Evolutionary conservation across 2,797 vertebrate species (phyloP).

Genomic region (Crenichthys baileyi): DNA sequence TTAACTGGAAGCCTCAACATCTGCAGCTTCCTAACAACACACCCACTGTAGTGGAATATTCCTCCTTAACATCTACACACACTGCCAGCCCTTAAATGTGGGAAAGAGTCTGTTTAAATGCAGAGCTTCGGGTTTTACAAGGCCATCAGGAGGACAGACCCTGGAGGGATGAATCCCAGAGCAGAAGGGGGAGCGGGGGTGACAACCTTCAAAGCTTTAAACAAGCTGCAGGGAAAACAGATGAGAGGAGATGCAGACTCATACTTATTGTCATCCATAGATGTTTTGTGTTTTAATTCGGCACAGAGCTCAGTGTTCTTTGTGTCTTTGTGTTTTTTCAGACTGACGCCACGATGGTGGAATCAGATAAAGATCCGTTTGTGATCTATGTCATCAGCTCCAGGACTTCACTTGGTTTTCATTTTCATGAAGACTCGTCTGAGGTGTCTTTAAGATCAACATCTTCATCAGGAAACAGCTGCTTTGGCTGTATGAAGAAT

Average conservation of each 20-base stretch:
- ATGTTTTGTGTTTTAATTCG: background rate
- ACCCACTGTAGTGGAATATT: background rate
- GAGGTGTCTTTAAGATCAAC: background rate
- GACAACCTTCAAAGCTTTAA: slow-evolving; percentile 16
- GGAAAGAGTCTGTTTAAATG: slow-evolving; percentile 46
- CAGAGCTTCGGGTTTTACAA: slow-evolving; percentile 47
- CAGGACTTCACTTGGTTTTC: slow-evolving; percentile 5
- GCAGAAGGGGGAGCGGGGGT: background rate
- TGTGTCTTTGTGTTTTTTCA: background rate
- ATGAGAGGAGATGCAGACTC: background rate
- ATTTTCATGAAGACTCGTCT: background rate
- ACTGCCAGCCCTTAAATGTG: slow-evolving; percentile 6
- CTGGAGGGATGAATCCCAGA: slow-evolving; percentile 50
- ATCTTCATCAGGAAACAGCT: background rate
- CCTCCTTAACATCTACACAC: background rate
- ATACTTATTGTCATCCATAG: background rate
- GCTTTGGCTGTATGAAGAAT: background rate
- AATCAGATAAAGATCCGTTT: background rate
- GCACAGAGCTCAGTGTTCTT: background rate
- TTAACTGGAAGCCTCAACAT: background rate
- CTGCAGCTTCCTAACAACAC: slow-evolving; percentile 1
- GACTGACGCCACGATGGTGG: background rate
- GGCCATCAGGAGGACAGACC: slow-evolving; percentile 32
- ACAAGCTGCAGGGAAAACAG: slow-evolving; percentile 3
- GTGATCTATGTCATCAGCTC: slow-evolving; percentile 6